Evolutionary conservation across 2,113 vertebrate genomes (phyloP), one percentile per base, ranked within the genome.

Genomic region (Xyrauchen texanus): DNA sequence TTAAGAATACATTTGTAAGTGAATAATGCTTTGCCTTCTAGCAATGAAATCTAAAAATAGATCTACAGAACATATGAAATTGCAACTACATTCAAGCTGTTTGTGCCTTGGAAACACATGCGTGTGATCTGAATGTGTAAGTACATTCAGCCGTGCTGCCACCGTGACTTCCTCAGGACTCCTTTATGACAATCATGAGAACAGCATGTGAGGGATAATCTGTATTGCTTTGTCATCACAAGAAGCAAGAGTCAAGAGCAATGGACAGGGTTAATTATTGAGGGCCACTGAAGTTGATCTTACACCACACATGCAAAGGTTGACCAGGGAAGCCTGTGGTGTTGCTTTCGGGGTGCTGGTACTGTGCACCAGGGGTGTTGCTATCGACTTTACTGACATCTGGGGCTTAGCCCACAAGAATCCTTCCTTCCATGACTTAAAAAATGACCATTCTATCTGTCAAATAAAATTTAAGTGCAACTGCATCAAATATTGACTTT

Each of bases 131-230:
- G 12, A 44, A n/a, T n/a, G 8, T 44, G 34, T 9, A 55, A 67
- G 6, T 6, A 49, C 0, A 7, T n/a, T 15, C 7, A 58, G 15
- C 5, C 15, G 34, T 34, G n/a, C 34, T 0, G 3, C 7, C 68
- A n/a, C 42, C 6, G n/a, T 8, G 68, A 44, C 8, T 57, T 57
- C 13, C 34, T 44, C 21, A 7, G 1, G 16, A 12, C 46, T 68
- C 21, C 3, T 66, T 68, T n/a, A 69, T 55, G 16, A 55, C 34
- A n/a, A 57, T 71, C 68, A 71, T 7, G 0, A 45, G 68, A 71
- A 10, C 7, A 45, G 8, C 68, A 71, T 45, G 68, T 71, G 52
- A 58, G 8, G 21, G 11, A 42, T 53, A 4, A 42, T 53, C 1
- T 11, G 13, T n/a, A 7, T 5, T 42, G 12, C 52, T 57, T 15